These are phyloP conservation scores for Drosophila lowei DNA, from an alignment of 1,140 invertebrate genomes.

Conservation along the genomic window DNA sequence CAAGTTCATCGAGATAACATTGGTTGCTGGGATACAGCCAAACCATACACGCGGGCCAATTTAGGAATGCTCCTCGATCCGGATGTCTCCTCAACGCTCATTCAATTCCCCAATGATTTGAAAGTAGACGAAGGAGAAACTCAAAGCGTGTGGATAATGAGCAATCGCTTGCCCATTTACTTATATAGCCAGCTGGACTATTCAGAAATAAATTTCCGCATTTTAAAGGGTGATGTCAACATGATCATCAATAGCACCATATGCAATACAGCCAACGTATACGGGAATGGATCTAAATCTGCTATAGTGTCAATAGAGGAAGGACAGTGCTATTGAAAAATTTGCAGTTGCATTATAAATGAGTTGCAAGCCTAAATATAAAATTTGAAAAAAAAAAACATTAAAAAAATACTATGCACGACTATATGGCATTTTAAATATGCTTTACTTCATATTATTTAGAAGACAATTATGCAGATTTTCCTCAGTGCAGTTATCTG, in stretches of 20 bases:
- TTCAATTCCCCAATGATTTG: conserved; percentile 91
- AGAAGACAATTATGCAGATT: too few relatives aligned
- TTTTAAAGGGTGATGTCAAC: conserved; percentile 86
- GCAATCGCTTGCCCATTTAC: conserved; percentile 89
- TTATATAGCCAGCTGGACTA: conserved; percentile 87
- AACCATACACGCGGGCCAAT: conserved; percentile 87
- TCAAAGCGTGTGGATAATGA: conserved; percentile 89
- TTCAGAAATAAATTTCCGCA: conserved; percentile 88
- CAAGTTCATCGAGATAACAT: conserved; percentile 89
- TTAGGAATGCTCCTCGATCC: conserved; percentile 85
- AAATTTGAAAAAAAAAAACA: too few relatives aligned
- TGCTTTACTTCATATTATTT: too few relatives aligned
- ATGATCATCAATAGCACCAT: conserved; percentile 87
- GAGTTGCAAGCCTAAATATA: neutral
- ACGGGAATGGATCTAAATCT: conserved; percentile 17
- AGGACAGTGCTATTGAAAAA: conserved; percentile 65
- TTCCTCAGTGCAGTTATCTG: too few relatives aligned
- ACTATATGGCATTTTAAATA: too few relatives aligned
- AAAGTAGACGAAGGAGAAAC: conserved; percentile 88
- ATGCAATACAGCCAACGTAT: conserved; percentile 85
- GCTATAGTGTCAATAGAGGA: conserved; percentile 57
- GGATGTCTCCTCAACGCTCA: conserved; percentile 84
- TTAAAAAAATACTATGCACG: too few relatives aligned
- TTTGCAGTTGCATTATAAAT: neutral
- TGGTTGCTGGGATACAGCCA: conserved; percentile 91